These are phyloP conservation scores for Orycteropus afer DNA, from an alignment of 2,113 vertebrate species.

Conservation along the genomic window DNA sequence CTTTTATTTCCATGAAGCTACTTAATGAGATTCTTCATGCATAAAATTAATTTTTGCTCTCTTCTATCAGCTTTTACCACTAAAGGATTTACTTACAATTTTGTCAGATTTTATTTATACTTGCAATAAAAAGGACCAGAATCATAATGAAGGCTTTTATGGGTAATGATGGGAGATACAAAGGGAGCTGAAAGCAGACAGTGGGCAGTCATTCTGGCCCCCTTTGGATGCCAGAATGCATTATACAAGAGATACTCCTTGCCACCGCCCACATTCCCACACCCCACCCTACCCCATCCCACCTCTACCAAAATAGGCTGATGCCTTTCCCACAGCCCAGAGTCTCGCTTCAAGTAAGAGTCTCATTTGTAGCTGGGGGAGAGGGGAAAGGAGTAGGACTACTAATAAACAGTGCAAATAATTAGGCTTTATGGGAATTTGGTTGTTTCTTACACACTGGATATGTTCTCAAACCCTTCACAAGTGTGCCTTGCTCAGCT, in stretches of 20 bases:
- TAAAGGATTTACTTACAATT: conserved; percentile 81
- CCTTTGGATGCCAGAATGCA: conserved; percentile 55
- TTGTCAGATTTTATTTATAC: conserved; percentile 86
- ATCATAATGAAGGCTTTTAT: conserved; percentile 80
- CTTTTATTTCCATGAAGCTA: conserved; percentile 81
- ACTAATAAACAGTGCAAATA: conserved; percentile 61
- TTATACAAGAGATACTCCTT: conserved; percentile 26
- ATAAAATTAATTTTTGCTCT: conserved; percentile 86
- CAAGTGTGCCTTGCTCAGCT: not conserved
- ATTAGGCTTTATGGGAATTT: conserved; percentile 45
- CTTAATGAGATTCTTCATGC: conserved; percentile 86
- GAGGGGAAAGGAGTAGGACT: conserved; percentile 34
- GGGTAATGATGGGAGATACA: conserved; percentile 75
- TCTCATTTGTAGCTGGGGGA: conserved; percentile 43
- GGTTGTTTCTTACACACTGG: conserved; percentile 48
- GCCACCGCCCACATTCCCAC: too few relatives aligned
- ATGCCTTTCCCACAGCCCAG: not conserved
- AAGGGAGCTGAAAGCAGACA: conserved; percentile 72
- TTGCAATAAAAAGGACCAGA: conserved; percentile 73
- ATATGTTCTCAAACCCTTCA: conserved; percentile 43
- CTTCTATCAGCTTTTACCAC: conserved; percentile 79
- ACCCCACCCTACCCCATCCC: too few relatives aligned
- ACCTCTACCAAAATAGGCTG: not conserved
- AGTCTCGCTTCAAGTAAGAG: conserved; percentile 28
- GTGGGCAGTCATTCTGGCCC: conserved; percentile 9